Evolutionary conservation across 2,888 invertebrate species (phyloP).

Genomic region (Patella ulyssiponensis): DNA sequence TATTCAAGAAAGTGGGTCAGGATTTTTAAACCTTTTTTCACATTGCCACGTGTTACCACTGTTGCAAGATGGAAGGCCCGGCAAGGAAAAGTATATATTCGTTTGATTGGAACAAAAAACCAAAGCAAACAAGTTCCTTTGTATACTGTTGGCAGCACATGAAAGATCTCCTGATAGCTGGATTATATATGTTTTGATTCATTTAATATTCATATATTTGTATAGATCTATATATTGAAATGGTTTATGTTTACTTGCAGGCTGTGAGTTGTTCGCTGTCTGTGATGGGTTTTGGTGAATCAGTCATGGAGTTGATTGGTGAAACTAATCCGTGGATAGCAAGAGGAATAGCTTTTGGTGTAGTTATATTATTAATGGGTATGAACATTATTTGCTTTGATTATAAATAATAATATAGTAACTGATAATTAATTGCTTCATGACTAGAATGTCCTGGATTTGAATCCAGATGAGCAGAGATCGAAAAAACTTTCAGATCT

Average conservation of each 20-base stretch:
- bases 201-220: background rate
- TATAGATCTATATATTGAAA: background rate
- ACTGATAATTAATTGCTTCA: too few species aligned
- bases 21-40: too few species aligned
- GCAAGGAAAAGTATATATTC: too few species aligned
- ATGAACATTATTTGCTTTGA: conserved; percentile 18
- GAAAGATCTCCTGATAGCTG: background rate
- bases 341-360: conserved; percentile 88
- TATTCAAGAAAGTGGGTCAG: too few species aligned
- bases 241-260: conserved; percentile 74
- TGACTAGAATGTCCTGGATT: too few species aligned
- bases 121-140: background rate
- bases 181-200: background rate
- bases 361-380: conserved; percentile 86
- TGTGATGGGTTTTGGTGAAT: conserved; percentile 97
- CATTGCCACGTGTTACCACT: too few species aligned
- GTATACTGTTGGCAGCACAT: background rate
- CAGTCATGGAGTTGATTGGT: conserved; percentile 88
- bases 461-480: too few species aligned
- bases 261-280: conserved; percentile 96
- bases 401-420: too few species aligned
- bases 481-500: too few species aligned
- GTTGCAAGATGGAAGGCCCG: too few species aligned
- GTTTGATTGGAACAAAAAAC: too few species aligned
- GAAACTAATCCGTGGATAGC: conserved; percentile 81